Conservation (phyloP, 1,140 invertebrate genomes). For the Tetramorium simillimum region DNA sequence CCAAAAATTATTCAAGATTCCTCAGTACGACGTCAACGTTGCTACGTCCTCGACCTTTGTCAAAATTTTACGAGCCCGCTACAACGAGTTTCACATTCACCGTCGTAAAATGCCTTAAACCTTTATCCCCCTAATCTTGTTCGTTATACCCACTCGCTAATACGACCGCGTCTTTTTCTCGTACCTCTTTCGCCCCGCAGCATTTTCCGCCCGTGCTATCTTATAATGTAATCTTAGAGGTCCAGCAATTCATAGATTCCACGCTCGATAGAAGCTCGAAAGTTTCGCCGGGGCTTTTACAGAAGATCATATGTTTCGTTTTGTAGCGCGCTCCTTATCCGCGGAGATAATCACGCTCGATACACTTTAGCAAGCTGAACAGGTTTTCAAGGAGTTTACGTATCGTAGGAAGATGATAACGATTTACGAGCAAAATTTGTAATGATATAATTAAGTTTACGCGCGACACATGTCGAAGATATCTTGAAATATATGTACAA, state of each 20-base stretch:
- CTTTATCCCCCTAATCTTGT: conserved; percentile 71
- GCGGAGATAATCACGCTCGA: conserved; percentile 48
- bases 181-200: conserved; percentile 50
- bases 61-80: conserved; percentile 69
- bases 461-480: neutral
- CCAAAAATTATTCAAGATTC: conserved; percentile 6
- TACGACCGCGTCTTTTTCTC: conserved; percentile 60
- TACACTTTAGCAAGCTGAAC: conserved; percentile 32
- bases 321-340: conserved; percentile 46
- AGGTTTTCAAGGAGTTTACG: conserved; percentile 20
- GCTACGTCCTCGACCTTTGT: conserved; percentile 17
- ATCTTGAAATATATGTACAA: neutral
- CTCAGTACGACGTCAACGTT: neutral
- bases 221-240: conserved; percentile 69
- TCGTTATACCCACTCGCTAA: conserved; percentile 70
- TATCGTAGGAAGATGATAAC: conserved; percentile 17
- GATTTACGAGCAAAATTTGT: conserved; percentile 41
- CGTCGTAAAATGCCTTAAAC: conserved; percentile 65
- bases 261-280: conserved; percentile 67
- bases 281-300: conserved; percentile 62
- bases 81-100: conserved; percentile 56
- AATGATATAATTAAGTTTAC: conserved; percentile 52
- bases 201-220: conserved; percentile 61
- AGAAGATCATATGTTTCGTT: conserved; percentile 57
- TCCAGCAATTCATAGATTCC: conserved; percentile 71